Conservation (phyloP, 2,797 vertebrate genomes). For the Coracias cyanogaster region DNA sequence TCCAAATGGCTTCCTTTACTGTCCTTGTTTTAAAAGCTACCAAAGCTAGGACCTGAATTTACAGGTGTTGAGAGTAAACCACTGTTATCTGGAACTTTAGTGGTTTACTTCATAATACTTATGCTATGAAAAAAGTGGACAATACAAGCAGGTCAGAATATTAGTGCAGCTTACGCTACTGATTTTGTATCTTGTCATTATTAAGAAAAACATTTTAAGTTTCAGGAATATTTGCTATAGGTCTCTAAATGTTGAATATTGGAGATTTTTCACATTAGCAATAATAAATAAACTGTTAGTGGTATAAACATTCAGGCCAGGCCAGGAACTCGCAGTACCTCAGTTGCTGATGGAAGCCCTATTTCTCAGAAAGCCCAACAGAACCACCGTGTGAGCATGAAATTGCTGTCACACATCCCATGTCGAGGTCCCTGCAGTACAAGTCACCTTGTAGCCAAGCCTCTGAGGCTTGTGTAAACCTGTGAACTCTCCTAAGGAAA, state of each 20-base stretch:
- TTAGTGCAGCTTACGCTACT: neutral
- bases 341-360: neutral
- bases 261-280: neutral
- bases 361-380: neutral
- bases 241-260: neutral
- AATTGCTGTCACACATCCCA: neutral
- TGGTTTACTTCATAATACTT: neutral
- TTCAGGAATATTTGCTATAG: neutral
- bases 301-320: neutral
- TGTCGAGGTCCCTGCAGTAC: neutral
- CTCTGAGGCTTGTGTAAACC: neutral
- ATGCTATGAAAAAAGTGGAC: neutral
- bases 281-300: neutral
- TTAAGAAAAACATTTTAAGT: neutral
- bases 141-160: neutral
- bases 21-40: neutral
- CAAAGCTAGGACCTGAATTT: neutral
- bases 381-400: neutral
- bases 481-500: neutral
- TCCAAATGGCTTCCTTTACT: neutral
- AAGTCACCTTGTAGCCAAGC: neutral
- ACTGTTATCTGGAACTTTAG: neutral
- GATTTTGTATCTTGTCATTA: neutral
- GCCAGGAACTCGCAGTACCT: neutral
- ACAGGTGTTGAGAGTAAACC: neutral